A percentile compares a stretch with the other conserved stretches of the same genome.
phyloP scores from a whole-genome alignment of 2,888 invertebrate genomes.

The Protodeltote pygarga region DNA sequence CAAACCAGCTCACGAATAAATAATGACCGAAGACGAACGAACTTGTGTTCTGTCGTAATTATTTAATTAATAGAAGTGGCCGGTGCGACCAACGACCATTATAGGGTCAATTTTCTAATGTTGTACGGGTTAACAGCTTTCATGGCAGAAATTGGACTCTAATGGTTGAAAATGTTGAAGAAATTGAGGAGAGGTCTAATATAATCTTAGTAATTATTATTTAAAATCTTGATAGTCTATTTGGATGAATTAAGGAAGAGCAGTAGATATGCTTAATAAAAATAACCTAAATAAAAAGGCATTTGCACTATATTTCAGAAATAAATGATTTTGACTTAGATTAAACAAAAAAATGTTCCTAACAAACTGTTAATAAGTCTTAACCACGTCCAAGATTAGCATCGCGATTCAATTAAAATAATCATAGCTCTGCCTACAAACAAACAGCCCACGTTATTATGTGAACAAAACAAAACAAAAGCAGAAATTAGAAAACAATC shows the following conservation, averaged over 20 bases:
- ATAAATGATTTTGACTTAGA: not conserved
- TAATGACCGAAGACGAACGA: conserved; percentile 36
- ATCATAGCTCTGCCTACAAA: conserved; percentile 44
- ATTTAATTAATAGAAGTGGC: conserved; percentile 42
- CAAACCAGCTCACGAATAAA: conserved; percentile 49
- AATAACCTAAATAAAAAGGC: too few species aligned
- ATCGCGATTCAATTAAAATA: conserved; percentile 42
- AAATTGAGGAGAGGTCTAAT: too few species aligned
- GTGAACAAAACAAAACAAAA: conserved; percentile 54
- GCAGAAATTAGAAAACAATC: conserved; percentile 71
- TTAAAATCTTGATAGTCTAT: too few species aligned
- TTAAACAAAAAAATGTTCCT: not conserved
- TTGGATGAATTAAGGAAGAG: too few species aligned
- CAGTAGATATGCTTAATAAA: too few species aligned
- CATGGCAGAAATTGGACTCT: too few species aligned
- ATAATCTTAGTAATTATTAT: too few species aligned
- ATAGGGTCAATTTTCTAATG: conserved; percentile 1
- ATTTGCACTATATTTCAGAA: too few species aligned
- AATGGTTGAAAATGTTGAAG: too few species aligned
- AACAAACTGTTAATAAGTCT: conserved; percentile 22
- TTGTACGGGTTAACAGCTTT: not conserved
- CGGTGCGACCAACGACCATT: not conserved
- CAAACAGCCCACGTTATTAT: conserved; percentile 48
- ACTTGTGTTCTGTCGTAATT: conserved; percentile 41
- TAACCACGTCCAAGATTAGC: conserved; percentile 26